Base-by-base conservation (phyloP, 1,140 invertebrate species). In the Bombus vancouverensis region DNA sequence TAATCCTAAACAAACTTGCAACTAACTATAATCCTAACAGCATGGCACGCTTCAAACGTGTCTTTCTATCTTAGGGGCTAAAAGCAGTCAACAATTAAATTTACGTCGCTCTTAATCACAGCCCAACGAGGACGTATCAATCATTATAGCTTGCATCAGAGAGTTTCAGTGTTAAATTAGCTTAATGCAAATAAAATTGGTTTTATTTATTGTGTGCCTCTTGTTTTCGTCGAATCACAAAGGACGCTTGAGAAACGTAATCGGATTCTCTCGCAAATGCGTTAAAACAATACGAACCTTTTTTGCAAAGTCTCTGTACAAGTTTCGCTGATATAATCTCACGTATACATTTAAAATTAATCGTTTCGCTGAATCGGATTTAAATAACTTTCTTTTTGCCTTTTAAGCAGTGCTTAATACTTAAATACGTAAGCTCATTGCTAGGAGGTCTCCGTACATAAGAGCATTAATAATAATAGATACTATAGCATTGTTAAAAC, bases 1-100 rank as follows among this genome's bases (percentile, higher is more conserved):
- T 76, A 76, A 76, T 59, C 74, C 47, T 37, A 57, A 76, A 76
- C 47, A 59, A 76, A 76, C 74, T 76, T 37, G 9, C 9, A 37
- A 37, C 32, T 25, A 76, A 57, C 25, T 76, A 37, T 76, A 76
- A 76, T 59, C 74, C 74, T 57, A 57, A 28, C 22, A 37, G 47
- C 28, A 57, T 28, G 47, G 47, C 25, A 37, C 8, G 6, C 25
- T 57, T 57, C 74, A 13, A n/a, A 34, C 22, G 5, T 25, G 47
- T 57, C 74, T 76, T 76, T 34, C 44, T 32, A 44, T 44, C 22
- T 75, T 28, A 1, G 18, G 6, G 2, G 13, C 47, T 44, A 10
- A 32, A 34, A 32, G 34, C 28, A 28, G 9, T 57, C 47, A 18
- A 32, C 18, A 37, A 75, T 75, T 75, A 75, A 75, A 57, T 34